Percentiles rank a stretch among this genome's conserved stretches.
Evolutionary conservation across 2,113 vertebrate genomes (phyloP).

Genomic region (Ovibos moschatus): DNA sequence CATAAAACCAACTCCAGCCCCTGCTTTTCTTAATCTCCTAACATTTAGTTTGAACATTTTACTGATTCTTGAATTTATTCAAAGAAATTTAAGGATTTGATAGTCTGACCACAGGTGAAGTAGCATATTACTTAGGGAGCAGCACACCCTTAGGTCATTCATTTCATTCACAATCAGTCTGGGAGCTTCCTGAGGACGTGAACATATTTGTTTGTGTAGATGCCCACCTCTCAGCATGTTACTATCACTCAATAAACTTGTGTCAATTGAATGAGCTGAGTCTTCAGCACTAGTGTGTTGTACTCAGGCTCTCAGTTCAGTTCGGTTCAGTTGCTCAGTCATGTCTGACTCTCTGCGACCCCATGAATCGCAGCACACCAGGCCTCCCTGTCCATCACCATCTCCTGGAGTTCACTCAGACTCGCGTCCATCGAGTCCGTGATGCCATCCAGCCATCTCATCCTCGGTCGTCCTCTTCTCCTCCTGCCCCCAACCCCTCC

Average conservation of each 20-base stretch:
- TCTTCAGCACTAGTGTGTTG: neutral
- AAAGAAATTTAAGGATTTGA: neutral
- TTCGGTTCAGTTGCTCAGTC: too few relatives aligned
- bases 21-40: neutral
- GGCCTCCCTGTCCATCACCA: too few relatives aligned
- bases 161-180: neutral
- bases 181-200: neutral
- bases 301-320: neutral
- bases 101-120: neutral
- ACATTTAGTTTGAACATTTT: neutral
- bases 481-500: too few relatives aligned
- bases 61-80: neutral
- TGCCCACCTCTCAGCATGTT: neutral
- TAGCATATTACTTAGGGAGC: neutral
- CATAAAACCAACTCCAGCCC: neutral
- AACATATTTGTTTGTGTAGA: neutral
- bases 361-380: too few relatives aligned
- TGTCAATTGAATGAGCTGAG: neutral
- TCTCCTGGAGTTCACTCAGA: too few relatives aligned
- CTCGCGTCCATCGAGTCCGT: rapidly evolving
- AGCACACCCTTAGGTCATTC: neutral
- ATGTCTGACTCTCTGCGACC: rapidly evolving
- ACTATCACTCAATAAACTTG: neutral
- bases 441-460: too few relatives aligned
- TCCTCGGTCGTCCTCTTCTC: too few relatives aligned